phyloP scores from a whole-genome alignment of 2,113 vertebrate species.

The Argyrosomus japonicus region DNA sequence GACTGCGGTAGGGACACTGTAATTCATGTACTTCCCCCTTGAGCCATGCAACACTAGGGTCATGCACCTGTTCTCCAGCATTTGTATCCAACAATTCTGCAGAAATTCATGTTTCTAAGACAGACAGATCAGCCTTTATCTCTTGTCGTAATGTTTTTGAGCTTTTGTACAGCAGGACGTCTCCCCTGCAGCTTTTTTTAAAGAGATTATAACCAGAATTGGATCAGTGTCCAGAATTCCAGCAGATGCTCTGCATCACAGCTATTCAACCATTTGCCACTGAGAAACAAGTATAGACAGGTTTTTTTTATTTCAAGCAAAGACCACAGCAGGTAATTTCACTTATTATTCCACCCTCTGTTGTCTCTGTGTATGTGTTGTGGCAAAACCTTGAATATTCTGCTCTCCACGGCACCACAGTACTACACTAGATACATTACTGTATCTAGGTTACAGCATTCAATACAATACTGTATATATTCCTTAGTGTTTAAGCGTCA shows the following conservation, averaged over 20 bases:
- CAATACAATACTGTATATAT: neutral
- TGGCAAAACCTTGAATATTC: neutral
- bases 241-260: constrained; percentile 24
- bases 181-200: constrained; percentile 41
- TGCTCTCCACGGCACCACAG: neutral
- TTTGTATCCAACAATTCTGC: constrained; percentile 23
- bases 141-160: neutral
- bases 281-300: neutral
- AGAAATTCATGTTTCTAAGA: neutral
- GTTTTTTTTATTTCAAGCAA: constrained; percentile 29
- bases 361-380: neutral
- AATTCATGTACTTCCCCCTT: constrained; percentile 39
- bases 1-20: constrained; percentile 45
- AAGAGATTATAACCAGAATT: constrained; percentile 36
- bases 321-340: constrained; percentile 26
- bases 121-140: neutral
- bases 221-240: constrained; percentile 35
- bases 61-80: constrained; percentile 49
- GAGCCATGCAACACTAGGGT: constrained; percentile 20
- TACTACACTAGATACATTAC: neutral
- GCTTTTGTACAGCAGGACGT: constrained; percentile 12
- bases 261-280: constrained; percentile 23
- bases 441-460: neutral
- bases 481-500: neutral
- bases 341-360: constrained; percentile 22